Conservation (phyloP, 2,888 invertebrate genomes). For the Melanotus villosus region DNA sequence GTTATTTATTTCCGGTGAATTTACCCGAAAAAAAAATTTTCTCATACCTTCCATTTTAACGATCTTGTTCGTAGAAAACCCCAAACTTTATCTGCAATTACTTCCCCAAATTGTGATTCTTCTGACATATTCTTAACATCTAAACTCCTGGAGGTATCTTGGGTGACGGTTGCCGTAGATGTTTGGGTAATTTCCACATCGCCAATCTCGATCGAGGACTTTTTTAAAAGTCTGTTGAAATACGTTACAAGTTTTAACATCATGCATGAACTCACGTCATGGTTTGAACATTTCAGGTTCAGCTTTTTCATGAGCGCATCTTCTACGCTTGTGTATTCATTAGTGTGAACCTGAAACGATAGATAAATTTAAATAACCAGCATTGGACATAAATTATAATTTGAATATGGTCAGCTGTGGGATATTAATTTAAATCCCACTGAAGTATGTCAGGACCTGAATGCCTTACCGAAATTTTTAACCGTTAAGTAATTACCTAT, state of each 20-base stretch:
- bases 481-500: too few species aligned
- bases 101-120: constrained; percentile 72
- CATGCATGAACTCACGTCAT: constrained; percentile 86
- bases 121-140: constrained; percentile 67
- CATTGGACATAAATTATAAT: too few species aligned
- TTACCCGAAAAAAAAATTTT: not conserved
- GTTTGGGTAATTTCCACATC: constrained; percentile 84
- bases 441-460: not conserved
- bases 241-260: constrained; percentile 87
- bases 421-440: too few species aligned
- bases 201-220: constrained; percentile 83
- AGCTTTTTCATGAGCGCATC: constrained; percentile 82
- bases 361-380: too few species aligned
- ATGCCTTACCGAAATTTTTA: not conserved
- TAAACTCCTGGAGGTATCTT: constrained; percentile 63
- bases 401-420: too few species aligned
- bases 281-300: constrained; percentile 82
- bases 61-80: constrained; percentile 83
- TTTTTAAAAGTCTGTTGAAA: constrained; percentile 84
- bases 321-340: constrained; percentile 71
- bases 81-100: constrained; percentile 83
- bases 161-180: constrained; percentile 69
- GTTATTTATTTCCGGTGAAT: not conserved
- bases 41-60: constrained; percentile 77
- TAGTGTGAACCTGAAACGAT: constrained; percentile 66